Evolutionary conservation across 2,113 vertebrate genomes (phyloP).

Genomic region (Zosterops pallidus): DNA sequence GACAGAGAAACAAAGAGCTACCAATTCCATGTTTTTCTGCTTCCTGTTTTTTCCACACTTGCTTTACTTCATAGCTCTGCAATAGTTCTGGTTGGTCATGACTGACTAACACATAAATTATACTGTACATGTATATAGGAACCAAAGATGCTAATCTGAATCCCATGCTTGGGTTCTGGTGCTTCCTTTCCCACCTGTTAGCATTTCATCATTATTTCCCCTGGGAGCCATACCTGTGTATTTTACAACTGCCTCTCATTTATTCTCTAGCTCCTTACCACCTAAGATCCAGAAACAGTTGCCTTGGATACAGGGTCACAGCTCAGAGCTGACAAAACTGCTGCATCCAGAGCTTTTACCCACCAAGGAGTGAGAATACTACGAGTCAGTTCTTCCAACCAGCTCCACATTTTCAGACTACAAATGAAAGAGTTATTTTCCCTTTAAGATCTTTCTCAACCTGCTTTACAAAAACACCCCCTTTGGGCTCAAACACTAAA

Average conservation of each 20-base stretch:
- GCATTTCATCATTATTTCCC: neutral
- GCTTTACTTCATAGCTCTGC: neutral
- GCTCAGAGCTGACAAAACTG: neutral
- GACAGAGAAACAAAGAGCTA: neutral
- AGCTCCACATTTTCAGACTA: neutral
- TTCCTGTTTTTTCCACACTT: neutral
- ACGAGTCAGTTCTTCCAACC: neutral
- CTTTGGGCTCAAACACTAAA: neutral
- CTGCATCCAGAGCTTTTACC: neutral
- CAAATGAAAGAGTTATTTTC: neutral
- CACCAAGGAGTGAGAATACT: neutral
- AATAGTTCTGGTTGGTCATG: neutral
- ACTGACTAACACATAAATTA: neutral
- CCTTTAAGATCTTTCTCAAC: neutral
- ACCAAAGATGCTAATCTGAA: neutral
- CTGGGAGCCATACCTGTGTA: neutral
- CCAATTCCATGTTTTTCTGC: neutral
- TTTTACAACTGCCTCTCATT: neutral
- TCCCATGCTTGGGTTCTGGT: neutral
- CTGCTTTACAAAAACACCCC: neutral
- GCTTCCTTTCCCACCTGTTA: neutral
- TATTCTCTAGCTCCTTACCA: conserved; percentile 1
- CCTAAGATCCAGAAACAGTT: conserved; percentile 14
- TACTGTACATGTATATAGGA: neutral
- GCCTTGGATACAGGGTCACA: conserved; percentile 58